Evolutionary conservation across 1,140 invertebrate species (phyloP), one percentile per base, ranked within the genome.

Genomic region (Aphidius gifuensis): DNA sequence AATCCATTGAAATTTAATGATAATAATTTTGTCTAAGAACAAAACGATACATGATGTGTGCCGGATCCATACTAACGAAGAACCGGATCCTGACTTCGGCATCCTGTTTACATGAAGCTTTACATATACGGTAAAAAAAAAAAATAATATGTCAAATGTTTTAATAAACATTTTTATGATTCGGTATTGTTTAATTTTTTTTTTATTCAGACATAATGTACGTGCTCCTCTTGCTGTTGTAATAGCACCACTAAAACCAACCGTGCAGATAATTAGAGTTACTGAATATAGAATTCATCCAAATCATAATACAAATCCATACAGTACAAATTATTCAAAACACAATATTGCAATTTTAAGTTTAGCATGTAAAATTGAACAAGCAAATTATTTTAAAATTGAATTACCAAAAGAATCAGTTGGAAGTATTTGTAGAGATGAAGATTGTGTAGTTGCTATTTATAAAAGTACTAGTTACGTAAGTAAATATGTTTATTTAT

Each of bases 11-110:
- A 45, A n/a, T 16, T n/a, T 47, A 9, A 42, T 59, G 45, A 40
- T 32, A 40, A 61, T 51, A 58, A 59, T 51, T 43, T 59, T 59
- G 53, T 63, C 61, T 65, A 47, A 60, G 68, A 64, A 38, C 60
- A 61, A 44, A 62, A 57, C 64, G 67, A 49, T 68, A 68, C 62
- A 58, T 72, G 46, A 71, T 71, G 70, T 69, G 74, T 59, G 49
- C 56, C 0, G 71, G 67, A 51, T 71, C 70, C 39, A 75, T 73
- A 64, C 16, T 74, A 62, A 65, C 60, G 23, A 58, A 62, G 44
- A 65, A 64, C 64, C 68, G 62, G 60, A 64, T 76, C 43, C 63
- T 69, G 21, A 73, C 71, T 64, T 73, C 71, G 58, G 71, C 71
- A 61, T 69, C 66, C 61, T 72, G 70, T 59, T 55, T 71, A 38